Evolutionary conservation across 2,113 vertebrate genomes (phyloP), one percentile per base, ranked within the genome.

Genomic region (Cyprinodon tularosa): DNA sequence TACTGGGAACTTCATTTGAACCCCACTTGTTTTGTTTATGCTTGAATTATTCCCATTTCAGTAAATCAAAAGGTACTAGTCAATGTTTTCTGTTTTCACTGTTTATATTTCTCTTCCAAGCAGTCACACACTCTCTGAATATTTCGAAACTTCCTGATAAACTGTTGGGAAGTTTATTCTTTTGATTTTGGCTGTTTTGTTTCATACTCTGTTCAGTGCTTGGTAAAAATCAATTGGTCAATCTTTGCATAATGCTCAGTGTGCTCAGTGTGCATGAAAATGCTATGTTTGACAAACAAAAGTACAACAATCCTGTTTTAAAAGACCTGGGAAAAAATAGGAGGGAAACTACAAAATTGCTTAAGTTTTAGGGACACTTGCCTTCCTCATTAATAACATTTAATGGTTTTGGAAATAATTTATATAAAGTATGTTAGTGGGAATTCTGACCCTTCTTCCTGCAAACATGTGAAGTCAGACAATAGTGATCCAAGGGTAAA

Each of bases 11-110:
- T 62, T 67, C 67, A 42, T 60, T 69, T 37, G 63, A 76, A 48
- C 74, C 69, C 72, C 75, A 81, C 72, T 86, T 74, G 50, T 74
- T 63, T 72, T 67, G 53, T 72, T 78, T 71, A 20, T 57, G 50
- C 20, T 57, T 20, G 50, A 53, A n/a, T 57, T 57, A n/a, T 57
- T 57, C 50, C 44, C 9, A 20, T 57, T 57, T n/a, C 50, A 20
- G 50, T 8, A n/a, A 57, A 20, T 57, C 17, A 6, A 57, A 8
- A 57, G 50, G 48, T 14, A 11, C 44, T 45, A 12, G 12, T 45
- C 3, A 42, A 42, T 42, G 42, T 42, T 9, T 42, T 9, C 71
- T 75, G 72, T 66, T 78, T 36, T 80, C 20, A 40, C 68, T 62
- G 57, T 68, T 4, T 14, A 67, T 2, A 45, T 45, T 12, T 45